Conservation (phyloP, 2,888 invertebrate genomes). For the Dryococelus australis region DNA sequence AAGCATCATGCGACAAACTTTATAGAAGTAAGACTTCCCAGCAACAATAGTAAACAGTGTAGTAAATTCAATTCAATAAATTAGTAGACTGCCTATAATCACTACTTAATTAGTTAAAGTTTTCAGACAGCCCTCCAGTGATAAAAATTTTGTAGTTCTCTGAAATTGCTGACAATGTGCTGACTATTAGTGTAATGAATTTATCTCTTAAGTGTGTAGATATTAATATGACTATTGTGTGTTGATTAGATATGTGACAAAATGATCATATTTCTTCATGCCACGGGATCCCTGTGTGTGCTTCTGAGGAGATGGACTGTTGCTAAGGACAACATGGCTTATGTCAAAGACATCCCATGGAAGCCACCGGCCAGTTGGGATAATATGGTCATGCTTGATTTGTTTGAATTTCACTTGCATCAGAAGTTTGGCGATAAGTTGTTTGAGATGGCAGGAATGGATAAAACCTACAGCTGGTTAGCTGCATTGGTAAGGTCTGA, state of each 20-base stretch:
- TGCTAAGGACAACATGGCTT: background rate
- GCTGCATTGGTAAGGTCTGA: background rate
- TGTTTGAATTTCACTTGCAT: background rate
- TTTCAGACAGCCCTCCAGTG: no score
- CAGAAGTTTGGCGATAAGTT: background rate
- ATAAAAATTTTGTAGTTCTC: no score
- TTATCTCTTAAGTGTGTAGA: background rate
- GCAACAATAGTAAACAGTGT: no score
- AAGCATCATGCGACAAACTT: no score
- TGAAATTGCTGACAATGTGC: no score
- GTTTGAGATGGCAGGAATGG: background rate
- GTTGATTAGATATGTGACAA: background rate
- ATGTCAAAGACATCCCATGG: background rate
- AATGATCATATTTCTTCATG: background rate
- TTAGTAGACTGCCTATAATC: no score
- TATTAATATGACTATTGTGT: background rate
- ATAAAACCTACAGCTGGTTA: background rate
- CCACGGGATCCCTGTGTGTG: background rate
- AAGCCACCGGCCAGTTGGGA: background rate
- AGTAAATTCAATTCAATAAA: no score
- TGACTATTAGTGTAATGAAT: no score
- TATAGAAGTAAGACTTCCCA: no score
- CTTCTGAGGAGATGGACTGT: constrained; percentile 1
- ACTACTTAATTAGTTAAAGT: no score
- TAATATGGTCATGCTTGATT: background rate